Evolutionary conservation across 1,140 invertebrate genomes (phyloP).

Genomic region (Penaeus vannamei): DNA sequence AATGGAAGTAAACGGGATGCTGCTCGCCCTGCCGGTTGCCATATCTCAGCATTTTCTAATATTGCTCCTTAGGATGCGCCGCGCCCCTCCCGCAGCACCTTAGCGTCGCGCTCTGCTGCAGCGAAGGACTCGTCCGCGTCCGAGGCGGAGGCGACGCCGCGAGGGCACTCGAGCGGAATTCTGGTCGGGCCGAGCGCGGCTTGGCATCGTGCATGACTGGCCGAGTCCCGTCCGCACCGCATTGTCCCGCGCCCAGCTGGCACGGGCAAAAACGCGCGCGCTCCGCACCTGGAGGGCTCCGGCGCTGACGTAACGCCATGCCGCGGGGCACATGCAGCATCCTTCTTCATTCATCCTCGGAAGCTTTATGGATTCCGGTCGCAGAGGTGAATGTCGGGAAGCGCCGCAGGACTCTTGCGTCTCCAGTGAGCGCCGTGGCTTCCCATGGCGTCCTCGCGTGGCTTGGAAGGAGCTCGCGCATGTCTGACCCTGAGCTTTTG

Average conservation of each 20-base stretch:
- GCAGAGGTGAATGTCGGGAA: conserved; percentile 42
- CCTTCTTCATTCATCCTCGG: conserved; percentile 32
- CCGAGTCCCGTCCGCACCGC: conserved; percentile 42
- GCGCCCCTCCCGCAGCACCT: background rate
- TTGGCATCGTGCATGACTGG: conserved; percentile 37
- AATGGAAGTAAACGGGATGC: conserved; percentile 37
- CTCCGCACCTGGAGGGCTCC: conserved; percentile 60
- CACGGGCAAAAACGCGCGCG: conserved; percentile 63
- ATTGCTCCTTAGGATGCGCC: background rate
- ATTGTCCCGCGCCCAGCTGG: conserved; percentile 60
- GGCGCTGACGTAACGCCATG: conserved; percentile 53
- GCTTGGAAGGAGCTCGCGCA: conserved; percentile 53
- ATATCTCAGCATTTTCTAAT: background rate
- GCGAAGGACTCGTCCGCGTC: no score
- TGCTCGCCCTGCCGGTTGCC: conserved; percentile 13
- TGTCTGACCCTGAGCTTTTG: conserved; percentile 54
- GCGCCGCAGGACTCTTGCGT: background rate
- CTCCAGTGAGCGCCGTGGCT: background rate
- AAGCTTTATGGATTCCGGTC: conserved; percentile 23
- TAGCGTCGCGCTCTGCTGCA: no score
- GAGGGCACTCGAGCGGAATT: conserved; percentile 9
- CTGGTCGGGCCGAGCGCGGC: conserved; percentile 3
- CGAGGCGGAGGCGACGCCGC: background rate
- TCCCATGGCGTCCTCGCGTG: conserved; percentile 54
- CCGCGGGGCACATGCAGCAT: conserved; percentile 52